Percentiles rank a stretch among this genome's conserved stretches.
These are phyloP conservation scores for Oeneis ivallda DNA, from an alignment of 2,888 invertebrate genomes.

Conservation along the genomic window DNA sequence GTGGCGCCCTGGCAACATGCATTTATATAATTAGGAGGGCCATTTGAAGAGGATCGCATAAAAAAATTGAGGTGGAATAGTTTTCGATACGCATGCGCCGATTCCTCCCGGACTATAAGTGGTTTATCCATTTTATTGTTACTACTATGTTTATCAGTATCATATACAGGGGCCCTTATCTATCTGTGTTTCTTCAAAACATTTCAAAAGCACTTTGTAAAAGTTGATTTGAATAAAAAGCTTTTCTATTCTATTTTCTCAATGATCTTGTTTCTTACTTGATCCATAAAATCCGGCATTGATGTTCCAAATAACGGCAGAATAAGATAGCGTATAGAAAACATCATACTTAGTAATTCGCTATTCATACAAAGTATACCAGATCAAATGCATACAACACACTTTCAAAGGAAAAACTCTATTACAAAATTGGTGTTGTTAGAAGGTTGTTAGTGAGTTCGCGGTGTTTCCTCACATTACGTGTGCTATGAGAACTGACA, in stretches of 20 bases:
- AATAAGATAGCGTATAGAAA: neutral
- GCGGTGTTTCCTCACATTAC: slow-evolving; percentile 54
- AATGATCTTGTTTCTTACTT: neutral
- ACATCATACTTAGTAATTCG: neutral
- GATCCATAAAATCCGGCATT: neutral
- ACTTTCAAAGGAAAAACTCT: slow-evolving; percentile 41
- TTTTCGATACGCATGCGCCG: too few relatives aligned
- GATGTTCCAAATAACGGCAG: neutral
- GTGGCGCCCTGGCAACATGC: too few relatives aligned
- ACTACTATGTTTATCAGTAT: too few relatives aligned
- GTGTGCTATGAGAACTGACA: slow-evolving; percentile 50
- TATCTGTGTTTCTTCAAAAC: too few relatives aligned
- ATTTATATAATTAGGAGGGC: too few relatives aligned
- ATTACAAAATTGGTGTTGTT: slow-evolving; percentile 52
- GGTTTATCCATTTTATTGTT: too few relatives aligned
- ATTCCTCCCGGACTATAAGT: too few relatives aligned
- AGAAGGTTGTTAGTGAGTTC: slow-evolving; percentile 48
- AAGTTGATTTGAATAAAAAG: too few relatives aligned
- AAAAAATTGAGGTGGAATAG: too few relatives aligned
- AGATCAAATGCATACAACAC: slow-evolving; percentile 30
- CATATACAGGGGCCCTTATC: too few relatives aligned
- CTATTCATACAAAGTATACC: slow-evolving; percentile 8
- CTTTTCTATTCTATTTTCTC: neutral
- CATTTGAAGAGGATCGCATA: too few relatives aligned
- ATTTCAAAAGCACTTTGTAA: too few relatives aligned